Evolutionary conservation across 2,797 vertebrate genomes (phyloP).

Genomic region (Xiphorhynchus erythropygius): DNA sequence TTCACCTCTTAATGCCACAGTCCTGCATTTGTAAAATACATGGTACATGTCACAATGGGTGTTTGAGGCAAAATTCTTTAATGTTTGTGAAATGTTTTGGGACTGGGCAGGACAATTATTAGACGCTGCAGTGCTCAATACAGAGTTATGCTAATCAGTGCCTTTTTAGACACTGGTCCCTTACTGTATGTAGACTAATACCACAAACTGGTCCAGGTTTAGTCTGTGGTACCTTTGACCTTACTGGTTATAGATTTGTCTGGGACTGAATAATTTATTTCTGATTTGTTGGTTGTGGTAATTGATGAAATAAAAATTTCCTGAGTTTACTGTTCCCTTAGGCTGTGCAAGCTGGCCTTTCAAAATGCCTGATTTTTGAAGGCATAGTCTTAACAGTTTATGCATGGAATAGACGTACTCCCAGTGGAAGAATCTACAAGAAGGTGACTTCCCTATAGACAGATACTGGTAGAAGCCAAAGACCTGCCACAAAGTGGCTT

Average conservation of each 20-base stretch:
- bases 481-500: not conserved
- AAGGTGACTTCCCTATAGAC: not conserved
- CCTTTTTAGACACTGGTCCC: not conserved
- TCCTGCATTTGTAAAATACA: not conserved
- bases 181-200: not conserved
- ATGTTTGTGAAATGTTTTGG: not conserved
- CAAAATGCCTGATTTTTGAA: not conserved
- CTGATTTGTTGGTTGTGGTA: not conserved
- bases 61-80: not conserved
- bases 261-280: not conserved
- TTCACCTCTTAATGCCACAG: not conserved
- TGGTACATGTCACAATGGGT: not conserved
- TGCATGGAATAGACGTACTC: not conserved
- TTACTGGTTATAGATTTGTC: not conserved
- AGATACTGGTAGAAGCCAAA: not conserved
- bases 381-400: not conserved
- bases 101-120: not conserved
- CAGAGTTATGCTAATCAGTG: not conserved
- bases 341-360: not conserved
- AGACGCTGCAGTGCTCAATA: not conserved
- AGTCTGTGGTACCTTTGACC: not conserved
- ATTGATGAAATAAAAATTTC: not conserved
- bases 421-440: not conserved
- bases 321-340: not conserved
- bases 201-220: not conserved